Base-by-base conservation (phyloP, 1,140 invertebrate genomes). In the Dinothrombium tinctorium region DNA sequence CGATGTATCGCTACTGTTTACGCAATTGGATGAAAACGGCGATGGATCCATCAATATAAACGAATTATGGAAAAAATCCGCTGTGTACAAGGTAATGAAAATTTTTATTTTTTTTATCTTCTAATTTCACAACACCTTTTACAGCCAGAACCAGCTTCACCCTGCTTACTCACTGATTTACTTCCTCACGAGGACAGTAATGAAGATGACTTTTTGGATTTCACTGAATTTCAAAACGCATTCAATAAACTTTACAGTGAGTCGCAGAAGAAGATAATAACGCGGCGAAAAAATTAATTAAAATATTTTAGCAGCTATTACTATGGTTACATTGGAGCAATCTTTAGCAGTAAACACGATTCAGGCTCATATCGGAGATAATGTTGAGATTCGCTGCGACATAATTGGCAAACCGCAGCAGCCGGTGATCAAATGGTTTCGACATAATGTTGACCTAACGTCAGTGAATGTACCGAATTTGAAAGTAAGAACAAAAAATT, bases 341-440 rank as follows among this genome's bases (percentile, higher is more conserved):
- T 28, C 22, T 3, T 24, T 47, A 11, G 45, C 44, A 12, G 32
- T 47, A 2, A 47, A 47, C 21, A 31, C 12, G 19, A 46, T 47
- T 32, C 29, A 47, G 19, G 45, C 46, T 28, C 46, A 47, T 25
- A 2, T 41, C 3, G 44, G 45, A 15, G 46, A 47, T 22, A 47
- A 47, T 42, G 46, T 47, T 22, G 46, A 47, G 33, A 47, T 47
- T 14, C 45, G 46, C 1, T 47, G 46, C 22, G 46, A 47, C 33
- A 47, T 47, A 15, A 26, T 19, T 26, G 46, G 46, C 15, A 43
- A 47, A 33, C 46, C 46, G 14, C 45, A 43, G 21, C 35, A 28
- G 19, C 45, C 45, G 7, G 41, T 35, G 7, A 46, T 46, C n/a
- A 46, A 43, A 41, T 46, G 45, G 45, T 36, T 28, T 22, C 36